phyloP scores from a whole-genome alignment of 2,113 vertebrate species.

The Stercorarius parasiticus region DNA sequence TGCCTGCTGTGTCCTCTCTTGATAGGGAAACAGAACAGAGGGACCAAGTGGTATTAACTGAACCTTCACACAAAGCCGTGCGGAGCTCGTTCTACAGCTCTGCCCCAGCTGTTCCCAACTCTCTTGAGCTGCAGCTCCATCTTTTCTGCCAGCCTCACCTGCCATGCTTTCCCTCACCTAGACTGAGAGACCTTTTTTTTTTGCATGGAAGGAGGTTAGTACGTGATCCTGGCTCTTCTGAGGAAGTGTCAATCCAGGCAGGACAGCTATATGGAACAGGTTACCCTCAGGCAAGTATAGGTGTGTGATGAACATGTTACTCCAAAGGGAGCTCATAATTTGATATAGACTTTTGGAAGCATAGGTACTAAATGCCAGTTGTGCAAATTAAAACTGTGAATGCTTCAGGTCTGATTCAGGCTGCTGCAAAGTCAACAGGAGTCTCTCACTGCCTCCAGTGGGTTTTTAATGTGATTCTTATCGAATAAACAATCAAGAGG shows the following conservation, averaged over 20 bases:
- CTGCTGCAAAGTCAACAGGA: slow-evolving; percentile 10
- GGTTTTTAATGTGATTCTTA: neutral
- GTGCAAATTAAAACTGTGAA: neutral
- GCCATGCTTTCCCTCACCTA: neutral
- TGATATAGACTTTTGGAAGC: neutral
- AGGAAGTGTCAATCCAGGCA: neutral
- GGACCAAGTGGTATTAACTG: neutral
- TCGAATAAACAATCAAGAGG: slow-evolving; percentile 28
- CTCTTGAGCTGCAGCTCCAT: neutral
- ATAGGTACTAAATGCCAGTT: neutral
- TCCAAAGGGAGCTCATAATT: neutral
- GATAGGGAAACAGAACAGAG: neutral
- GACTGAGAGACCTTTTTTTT: neutral
- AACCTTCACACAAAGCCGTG: neutral
- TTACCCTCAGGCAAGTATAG: neutral
- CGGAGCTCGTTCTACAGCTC: neutral
- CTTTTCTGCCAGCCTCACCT: neutral
- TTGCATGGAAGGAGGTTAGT: neutral
- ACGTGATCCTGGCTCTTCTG: neutral
- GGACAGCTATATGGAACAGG: neutral
- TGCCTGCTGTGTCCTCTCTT: neutral
- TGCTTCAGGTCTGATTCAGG: neutral
- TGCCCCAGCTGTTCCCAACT: neutral
- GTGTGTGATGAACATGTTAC: neutral
- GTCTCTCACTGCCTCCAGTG: neutral